These are phyloP conservation scores for Agrochola litura DNA, from an alignment of 2,888 invertebrate genomes.

Conservation along the genomic window DNA sequence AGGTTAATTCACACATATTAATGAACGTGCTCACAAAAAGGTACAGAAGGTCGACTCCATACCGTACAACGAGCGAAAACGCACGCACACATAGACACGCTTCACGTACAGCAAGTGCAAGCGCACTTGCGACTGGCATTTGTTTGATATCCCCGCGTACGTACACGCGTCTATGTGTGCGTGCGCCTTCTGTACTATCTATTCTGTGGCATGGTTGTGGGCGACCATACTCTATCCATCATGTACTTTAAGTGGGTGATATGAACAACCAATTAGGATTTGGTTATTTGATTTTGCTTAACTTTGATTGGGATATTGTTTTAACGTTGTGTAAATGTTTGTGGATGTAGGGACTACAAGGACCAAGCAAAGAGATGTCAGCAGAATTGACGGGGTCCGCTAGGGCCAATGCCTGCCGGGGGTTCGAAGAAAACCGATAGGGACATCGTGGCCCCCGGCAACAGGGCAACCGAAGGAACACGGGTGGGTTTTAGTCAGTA, in stretches of 20 bases:
- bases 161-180: background rate
- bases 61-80: background rate
- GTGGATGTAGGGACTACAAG: too few species aligned
- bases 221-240: conserved; percentile 45
- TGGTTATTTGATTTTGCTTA: conserved; percentile 40
- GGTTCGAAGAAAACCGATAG: too few species aligned
- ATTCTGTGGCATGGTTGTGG: conserved; percentile 35
- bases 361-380: too few species aligned
- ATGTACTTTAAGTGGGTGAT: conserved; percentile 51
- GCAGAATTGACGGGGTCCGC: too few species aligned
- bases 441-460: too few species aligned
- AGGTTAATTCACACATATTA: conserved; percentile 77
- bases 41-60: background rate
- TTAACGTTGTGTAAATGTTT: conserved; percentile 33
- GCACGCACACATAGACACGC: background rate
- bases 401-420: too few species aligned
- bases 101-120: background rate
- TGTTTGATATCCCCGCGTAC: background rate
- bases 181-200: conserved; percentile 3
- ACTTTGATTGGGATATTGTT: conserved; percentile 49
- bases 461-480: too few species aligned
- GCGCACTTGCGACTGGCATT: too few species aligned
- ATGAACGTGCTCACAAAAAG: conserved; percentile 38
- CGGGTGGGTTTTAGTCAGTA: too few species aligned
- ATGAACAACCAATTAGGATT: conserved; percentile 53